phyloP scores from a whole-genome alignment of 2,888 invertebrate species.

The Kryphioiulus occultus region DNA sequence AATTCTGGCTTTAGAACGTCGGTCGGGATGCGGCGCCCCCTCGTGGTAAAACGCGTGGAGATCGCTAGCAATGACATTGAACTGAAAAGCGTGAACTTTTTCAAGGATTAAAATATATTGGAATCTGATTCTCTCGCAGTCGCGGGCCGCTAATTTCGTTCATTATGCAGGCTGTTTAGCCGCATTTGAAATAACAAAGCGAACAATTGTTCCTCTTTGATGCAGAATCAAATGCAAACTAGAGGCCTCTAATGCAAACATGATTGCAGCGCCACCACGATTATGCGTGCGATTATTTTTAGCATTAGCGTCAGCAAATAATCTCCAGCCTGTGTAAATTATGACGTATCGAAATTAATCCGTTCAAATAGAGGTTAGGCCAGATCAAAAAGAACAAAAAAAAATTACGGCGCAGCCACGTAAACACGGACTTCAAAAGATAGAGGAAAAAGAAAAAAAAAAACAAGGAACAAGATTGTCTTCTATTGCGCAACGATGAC shows the following conservation, averaged over 20 bases:
- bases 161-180: not conserved
- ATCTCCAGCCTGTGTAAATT: not conserved
- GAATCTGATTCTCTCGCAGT: not conserved
- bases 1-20: not conserved
- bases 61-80: not conserved
- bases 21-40: not conserved
- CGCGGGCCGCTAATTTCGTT: not conserved
- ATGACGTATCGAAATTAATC: not conserved
- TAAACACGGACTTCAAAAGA: too few species aligned
- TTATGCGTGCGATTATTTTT: not conserved
- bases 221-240: too few species aligned
- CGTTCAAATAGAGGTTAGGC: not conserved
- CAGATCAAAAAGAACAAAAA: not conserved
- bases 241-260: not conserved
- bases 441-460: too few species aligned
- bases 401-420: too few species aligned
- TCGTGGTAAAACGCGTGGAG: not conserved
- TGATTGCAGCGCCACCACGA: not conserved
- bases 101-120: not conserved
- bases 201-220: too few species aligned
- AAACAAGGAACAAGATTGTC: too few species aligned
- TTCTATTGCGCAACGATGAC: not conserved
- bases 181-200: not conserved
- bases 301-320: not conserved
- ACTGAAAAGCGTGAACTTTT: not conserved